phyloP scores from a whole-genome alignment of 2,113 vertebrate species.

The Ondatra zibethicus region DNA sequence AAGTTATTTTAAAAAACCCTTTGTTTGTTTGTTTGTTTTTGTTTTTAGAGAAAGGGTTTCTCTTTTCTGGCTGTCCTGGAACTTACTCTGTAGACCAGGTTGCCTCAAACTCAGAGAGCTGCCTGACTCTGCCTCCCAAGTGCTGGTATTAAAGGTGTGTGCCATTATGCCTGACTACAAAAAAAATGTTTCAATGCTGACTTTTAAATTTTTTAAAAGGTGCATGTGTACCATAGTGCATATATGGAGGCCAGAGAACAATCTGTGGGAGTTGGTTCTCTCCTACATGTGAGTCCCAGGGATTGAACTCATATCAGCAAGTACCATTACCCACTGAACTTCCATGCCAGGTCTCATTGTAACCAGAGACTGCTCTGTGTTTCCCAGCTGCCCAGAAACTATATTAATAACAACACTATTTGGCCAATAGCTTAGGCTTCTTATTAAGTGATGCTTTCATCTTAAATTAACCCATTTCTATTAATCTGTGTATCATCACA shows the following conservation, averaged over 20 bases:
- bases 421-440: no score
- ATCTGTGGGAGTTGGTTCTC: neutral
- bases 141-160: neutral
- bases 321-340: neutral
- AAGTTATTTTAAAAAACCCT: neutral
- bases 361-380: no score
- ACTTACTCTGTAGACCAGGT: neutral
- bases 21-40: neutral
- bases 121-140: neutral
- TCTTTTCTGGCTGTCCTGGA: neutral
- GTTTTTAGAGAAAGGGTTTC: neutral
- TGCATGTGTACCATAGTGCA: neutral
- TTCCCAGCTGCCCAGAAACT: no score
- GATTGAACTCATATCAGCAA: neutral
- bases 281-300: neutral
- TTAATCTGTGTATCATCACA: no score
- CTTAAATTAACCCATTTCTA: no score
- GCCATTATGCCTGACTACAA: neutral
- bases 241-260: neutral
- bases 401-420: no score
- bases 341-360: neutral
- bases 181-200: neutral
- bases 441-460: no score
- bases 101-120: neutral
- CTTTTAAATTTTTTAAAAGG: neutral